Percentiles rank a stretch among this genome's conserved stretches.
Conservation (phyloP, 2,797 vertebrate species). For the Pelodytes ibericus region DNA sequence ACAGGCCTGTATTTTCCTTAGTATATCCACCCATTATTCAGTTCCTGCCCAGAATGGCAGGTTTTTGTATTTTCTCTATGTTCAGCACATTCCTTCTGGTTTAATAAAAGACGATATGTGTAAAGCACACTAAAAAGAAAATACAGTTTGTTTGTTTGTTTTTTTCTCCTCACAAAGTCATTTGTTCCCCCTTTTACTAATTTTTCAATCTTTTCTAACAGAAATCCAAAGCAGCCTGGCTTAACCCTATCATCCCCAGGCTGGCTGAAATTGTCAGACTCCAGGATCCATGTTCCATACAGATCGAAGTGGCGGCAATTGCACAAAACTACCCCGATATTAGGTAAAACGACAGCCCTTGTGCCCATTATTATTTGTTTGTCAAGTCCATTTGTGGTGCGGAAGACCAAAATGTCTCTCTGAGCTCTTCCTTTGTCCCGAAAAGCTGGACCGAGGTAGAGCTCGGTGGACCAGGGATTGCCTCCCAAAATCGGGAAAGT, state of each 20-base stretch:
- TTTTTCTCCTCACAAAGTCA: background rate
- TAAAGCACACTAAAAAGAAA: background rate
- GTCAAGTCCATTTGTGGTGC: too few relatives aligned
- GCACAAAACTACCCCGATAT: slow-evolving; percentile 78
- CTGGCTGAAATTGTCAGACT: slow-evolving; percentile 80
- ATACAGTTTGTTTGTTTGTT: background rate
- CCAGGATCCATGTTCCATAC: slow-evolving; percentile 77
- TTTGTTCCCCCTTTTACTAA: background rate
- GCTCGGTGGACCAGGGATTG: too few relatives aligned
- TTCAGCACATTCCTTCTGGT: background rate
- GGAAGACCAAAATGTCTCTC: too few relatives aligned
- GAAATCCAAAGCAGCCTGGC: slow-evolving; percentile 74
- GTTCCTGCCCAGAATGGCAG: background rate
- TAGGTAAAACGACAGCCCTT: slow-evolving; percentile 74
- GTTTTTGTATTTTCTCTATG: background rate
- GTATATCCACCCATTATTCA: background rate
- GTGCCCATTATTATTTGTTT: too few relatives aligned
- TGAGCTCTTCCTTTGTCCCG: too few relatives aligned
- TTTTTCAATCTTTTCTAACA: slow-evolving; percentile 56
- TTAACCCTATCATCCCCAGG: slow-evolving; percentile 68
- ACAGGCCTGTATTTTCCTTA: too few relatives aligned
- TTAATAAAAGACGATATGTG: background rate
- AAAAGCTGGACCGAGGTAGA: too few relatives aligned
- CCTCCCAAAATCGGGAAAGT: too few relatives aligned
- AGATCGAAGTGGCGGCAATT: slow-evolving; percentile 80